Percentiles rank a stretch among this genome's conserved stretches.
Conservation (phyloP, 1,140 invertebrate genomes). For the Magallana gigas region DNA sequence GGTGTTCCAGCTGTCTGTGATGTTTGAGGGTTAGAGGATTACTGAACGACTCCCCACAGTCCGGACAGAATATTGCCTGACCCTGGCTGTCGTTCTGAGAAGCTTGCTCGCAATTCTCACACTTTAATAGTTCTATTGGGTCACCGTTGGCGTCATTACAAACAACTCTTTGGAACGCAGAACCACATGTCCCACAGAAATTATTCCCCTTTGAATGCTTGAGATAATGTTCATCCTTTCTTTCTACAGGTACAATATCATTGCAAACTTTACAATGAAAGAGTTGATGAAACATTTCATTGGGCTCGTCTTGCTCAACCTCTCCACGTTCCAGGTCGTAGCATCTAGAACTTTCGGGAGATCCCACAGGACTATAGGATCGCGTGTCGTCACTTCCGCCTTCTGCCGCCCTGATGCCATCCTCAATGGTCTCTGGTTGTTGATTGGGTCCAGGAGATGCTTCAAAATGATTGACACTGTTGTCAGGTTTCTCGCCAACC, state of each 20-base stretch:
- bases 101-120: constrained; percentile 53
- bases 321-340: constrained; percentile 23
- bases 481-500: constrained; percentile 4
- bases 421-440: constrained; percentile 10
- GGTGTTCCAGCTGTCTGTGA: constrained; percentile 35
- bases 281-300: constrained; percentile 67
- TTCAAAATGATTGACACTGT: constrained; percentile 41
- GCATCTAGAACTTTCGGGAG: not conserved
- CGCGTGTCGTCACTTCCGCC: constrained; percentile 14
- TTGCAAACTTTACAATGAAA: constrained; percentile 72
- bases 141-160: constrained; percentile 35
- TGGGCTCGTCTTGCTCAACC: constrained; percentile 28
- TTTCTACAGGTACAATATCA: constrained; percentile 67
- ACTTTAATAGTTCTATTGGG: constrained; percentile 41
- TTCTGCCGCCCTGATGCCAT: not conserved
- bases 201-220: constrained; percentile 59
- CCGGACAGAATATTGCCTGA: constrained; percentile 19
- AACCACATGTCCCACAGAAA: constrained; percentile 57
- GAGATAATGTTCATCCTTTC: constrained; percentile 61
- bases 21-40: constrained; percentile 42
- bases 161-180: constrained; percentile 44
- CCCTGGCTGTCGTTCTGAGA: constrained; percentile 48
- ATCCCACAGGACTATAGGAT: constrained; percentile 18
- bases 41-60: constrained; percentile 40
- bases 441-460: not conserved